Base-by-base conservation (phyloP, 2,888 invertebrate species). In the Hecatera dysodea region DNA sequence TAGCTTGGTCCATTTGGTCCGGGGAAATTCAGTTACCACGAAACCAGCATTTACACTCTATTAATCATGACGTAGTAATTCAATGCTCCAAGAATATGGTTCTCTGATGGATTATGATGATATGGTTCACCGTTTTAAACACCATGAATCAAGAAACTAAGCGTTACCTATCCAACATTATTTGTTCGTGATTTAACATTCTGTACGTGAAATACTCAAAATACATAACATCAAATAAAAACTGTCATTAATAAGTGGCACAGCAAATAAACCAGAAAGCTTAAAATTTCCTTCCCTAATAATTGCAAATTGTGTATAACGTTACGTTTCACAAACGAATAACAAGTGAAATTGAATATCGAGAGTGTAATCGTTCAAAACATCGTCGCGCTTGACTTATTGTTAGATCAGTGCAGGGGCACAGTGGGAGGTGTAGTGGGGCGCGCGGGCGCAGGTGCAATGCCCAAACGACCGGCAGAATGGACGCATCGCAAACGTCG, bases 401-500 rank as follows among this genome's bases (percentile, higher is more conserved):
- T n/a, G n/a, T n/a, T 33, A 63, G 56, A 74, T 80, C 82, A 79
- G 78, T 80, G 83, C 84, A 83, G 75, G 84, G 85, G 86, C 86
- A 70, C 52, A 24, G 70, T 53, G 55, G 77, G 27, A 78, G 72
- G 67, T 42, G 75, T 84, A 83, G 90, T 74, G 87, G 89, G 87
- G 89, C 79, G 74, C 67, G 64, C 74, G 75, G 55, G 74, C 86
- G 76, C 75, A 71, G 88, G 83, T 84, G 86, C 89, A 88, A 84
- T 87, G 87, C 65, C 86, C 81, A 85, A 86, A 86, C 87, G 86
- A 83, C 86, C 89, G 91, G 89, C 93, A 92, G 83, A 88, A 94
- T 94, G 94, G 84, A 88, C 90, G 89, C 89, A 90, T 89, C 88
- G 88, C 88, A 84, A 83, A 82, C 82, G 87, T 83, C 84, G 74